Conservation (phyloP, 2,797 vertebrate genomes). For the Nannoperca obscura region DNA sequence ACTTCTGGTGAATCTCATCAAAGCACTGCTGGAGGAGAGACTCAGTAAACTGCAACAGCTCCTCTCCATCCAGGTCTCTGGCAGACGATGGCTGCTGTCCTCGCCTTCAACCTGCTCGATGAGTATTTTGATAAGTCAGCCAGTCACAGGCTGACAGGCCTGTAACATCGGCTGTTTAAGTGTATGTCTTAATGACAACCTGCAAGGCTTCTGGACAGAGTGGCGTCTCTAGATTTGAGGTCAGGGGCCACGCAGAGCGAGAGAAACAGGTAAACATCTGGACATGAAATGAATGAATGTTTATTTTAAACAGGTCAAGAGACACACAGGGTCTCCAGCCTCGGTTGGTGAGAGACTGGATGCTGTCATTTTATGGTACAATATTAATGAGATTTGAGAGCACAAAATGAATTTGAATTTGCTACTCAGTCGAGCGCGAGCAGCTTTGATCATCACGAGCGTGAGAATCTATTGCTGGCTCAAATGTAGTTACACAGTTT, state of each 20-base stretch:
- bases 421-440: no score
- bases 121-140: conserved; percentile 23
- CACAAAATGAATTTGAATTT: neutral
- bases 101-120: conserved; percentile 17
- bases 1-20: conserved; percentile 13
- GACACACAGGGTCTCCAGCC: neutral
- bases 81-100: conserved; percentile 25
- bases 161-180: neutral
- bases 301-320: neutral
- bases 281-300: neutral
- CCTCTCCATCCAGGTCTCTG: conserved; percentile 7
- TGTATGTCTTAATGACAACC: neutral
- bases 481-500: no score
- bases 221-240: neutral
- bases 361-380: neutral
- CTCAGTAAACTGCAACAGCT: conserved; percentile 11
- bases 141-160: conserved; percentile 41
- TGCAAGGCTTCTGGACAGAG: conserved; percentile 3
- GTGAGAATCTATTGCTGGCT: no score
- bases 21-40: neutral
- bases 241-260: neutral
- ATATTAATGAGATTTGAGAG: neutral
- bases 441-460: no score
- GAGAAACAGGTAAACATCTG: neutral
- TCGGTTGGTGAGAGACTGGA: neutral